Base-by-base conservation (phyloP, 1,140 invertebrate genomes). In the Centruroides sculpturatus region DNA sequence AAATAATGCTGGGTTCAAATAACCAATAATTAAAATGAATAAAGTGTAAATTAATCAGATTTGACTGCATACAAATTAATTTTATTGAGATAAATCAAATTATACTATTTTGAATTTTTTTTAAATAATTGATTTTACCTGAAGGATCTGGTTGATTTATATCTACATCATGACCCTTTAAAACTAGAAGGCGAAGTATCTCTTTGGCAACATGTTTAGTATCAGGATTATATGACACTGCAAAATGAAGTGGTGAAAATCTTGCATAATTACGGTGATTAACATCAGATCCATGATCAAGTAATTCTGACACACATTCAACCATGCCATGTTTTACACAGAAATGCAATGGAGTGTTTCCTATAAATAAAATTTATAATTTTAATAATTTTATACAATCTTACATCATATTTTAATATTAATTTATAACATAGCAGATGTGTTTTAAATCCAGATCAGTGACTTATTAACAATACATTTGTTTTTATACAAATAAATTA, bases 341-440 rank as follows among this genome's bases (percentile, higher is more conserved):
- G 59, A 72, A 70, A 66, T 73, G 72, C 6, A 73, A 64, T 8
- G 72, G 71, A 6, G 72, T 73, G 23, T 73, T 68, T 41, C 41
- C 41, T 13, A 67, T 23, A 23, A 23, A 23, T 23, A 23, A 23
- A 23, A 2, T 23, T 23, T 23, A 23, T 23, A 23, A 23, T 23
- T 23, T 23, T 23, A 23, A 23, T 23, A 23, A 1, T 1, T 23
- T 23, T 23, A 23, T 1, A 23, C 23, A 23, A 23, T 23, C 23
- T 23, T 23, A 1, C 2, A 23, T n/a, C 23, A 23, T 23, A 2
- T 23, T 23, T 23, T 23, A 23, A 23, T 23, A 23, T 23, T 23
- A 23, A 0, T 23, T 23, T 23, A 23, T 23, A 23, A 23, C 23
- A 23, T 23, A 23, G 2, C 23, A 23, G 23, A 23, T 23, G 23